Percentiles rank a stretch among this genome's conserved stretches.
phyloP scores from a whole-genome alignment of 2,888 invertebrate genomes.

The Drosophila stalkeri region DNA sequence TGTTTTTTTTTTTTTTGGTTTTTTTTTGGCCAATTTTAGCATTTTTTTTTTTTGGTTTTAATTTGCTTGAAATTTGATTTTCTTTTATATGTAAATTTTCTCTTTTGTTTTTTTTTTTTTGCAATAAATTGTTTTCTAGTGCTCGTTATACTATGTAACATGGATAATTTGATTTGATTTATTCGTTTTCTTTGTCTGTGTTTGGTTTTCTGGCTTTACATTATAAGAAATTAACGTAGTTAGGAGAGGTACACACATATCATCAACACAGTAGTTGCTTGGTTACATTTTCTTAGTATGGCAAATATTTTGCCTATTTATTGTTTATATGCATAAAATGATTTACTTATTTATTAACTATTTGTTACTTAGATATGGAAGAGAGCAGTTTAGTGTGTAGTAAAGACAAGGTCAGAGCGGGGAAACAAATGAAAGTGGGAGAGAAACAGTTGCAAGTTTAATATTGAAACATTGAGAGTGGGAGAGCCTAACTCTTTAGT shows the following conservation, averaged over 20 bases:
- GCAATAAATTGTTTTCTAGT: conserved; percentile 41
- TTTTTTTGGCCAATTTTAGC: conserved; percentile 62
- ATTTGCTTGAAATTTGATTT: conserved; percentile 15
- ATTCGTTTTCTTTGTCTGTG: conserved; percentile 10
- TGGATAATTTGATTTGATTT: conserved; percentile 66
- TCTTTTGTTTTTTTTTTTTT: conserved; percentile 16
- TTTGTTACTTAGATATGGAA: conserved; percentile 54
- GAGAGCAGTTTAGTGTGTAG: conserved; percentile 55
- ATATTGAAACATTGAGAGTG: not conserved
- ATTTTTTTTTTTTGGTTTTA: conserved; percentile 31
- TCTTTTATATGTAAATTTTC: conserved; percentile 1
- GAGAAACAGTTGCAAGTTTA: not conserved
- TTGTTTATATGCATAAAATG: conserved; percentile 19
- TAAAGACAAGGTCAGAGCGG: conserved; percentile 10
- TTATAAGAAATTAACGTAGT: conserved; percentile 55
- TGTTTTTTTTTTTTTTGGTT: conserved; percentile 21
- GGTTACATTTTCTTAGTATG: conserved; percentile 38
- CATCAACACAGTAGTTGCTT: conserved; percentile 47
- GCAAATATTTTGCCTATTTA: conserved; percentile 57
- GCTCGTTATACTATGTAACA: conserved; percentile 46
- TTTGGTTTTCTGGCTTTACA: conserved; percentile 11
- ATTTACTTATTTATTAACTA: conserved; percentile 47
- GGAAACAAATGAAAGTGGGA: not conserved
- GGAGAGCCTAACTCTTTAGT: not conserved
- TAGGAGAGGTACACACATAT: conserved; percentile 78